Evolutionary conservation across 2,113 vertebrate genomes (phyloP).

Genomic region (Upupa epops): DNA sequence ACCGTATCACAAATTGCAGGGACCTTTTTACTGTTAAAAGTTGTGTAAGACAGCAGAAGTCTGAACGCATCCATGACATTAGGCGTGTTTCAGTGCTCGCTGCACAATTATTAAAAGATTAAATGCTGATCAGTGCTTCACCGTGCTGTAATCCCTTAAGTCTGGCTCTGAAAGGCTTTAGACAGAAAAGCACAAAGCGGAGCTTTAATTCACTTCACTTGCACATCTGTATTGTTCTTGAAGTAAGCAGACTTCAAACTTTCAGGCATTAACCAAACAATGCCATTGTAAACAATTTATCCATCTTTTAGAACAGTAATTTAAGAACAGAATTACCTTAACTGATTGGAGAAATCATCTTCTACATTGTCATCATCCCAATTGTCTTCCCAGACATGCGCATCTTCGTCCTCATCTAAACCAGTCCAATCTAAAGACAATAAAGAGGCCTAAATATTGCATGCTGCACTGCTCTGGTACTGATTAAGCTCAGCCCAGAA

Average conservation of each 20-base stretch:
- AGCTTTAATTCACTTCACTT: not conserved
- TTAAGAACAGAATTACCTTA: slow-evolving; percentile 80
- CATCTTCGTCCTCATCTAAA: slow-evolving; percentile 97
- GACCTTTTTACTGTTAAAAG: not conserved
- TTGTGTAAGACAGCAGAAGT: not conserved
- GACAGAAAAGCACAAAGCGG: not conserved
- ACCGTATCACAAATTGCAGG: not conserved
- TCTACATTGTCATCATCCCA: slow-evolving; percentile 99
- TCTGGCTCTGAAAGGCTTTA: not conserved
- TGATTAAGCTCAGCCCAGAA: not conserved
- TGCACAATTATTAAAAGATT: not conserved
- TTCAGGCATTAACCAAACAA: not conserved
- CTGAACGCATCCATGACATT: not conserved
- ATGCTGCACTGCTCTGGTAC: not conserved
- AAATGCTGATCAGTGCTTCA: not conserved
- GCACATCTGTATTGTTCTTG: not conserved
- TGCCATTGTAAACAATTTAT: not conserved
- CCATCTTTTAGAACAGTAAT: not conserved
- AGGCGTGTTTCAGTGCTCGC: not conserved
- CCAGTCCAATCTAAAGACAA: slow-evolving; percentile 91
- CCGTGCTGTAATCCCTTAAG: not conserved
- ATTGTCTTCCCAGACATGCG: slow-evolving; percentile 99
- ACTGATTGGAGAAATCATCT: slow-evolving; percentile 97
- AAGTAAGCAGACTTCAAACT: not conserved
- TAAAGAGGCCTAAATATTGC: not conserved